phyloP scores from a whole-genome alignment of 1,140 invertebrate species.

The Drosophila micromelanica region DNA sequence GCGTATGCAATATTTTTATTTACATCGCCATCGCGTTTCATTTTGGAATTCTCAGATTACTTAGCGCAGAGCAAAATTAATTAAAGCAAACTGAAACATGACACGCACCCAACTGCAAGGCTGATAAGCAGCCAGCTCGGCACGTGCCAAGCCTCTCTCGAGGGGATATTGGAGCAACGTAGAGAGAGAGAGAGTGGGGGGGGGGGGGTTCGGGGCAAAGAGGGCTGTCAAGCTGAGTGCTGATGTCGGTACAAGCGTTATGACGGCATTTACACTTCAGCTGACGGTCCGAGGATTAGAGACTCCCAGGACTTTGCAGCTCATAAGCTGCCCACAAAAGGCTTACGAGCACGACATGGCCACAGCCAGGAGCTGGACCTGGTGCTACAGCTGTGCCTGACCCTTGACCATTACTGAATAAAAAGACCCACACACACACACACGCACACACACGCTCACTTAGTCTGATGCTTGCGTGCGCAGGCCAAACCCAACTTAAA shows the following conservation, averaged over 20 bases:
- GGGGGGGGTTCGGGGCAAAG: no score
- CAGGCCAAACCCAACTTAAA: conserved; percentile 11
- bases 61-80: conserved; percentile 58
- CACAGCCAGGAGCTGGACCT: not conserved
- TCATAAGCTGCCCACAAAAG: conserved; percentile 64
- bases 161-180: not conserved
- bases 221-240: conserved; percentile 3
- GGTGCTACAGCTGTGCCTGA: conserved; percentile 14
- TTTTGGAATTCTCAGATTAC: conserved; percentile 42
- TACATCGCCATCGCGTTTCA: not conserved
- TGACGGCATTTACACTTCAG: conserved; percentile 77
- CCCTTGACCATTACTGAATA: conserved; percentile 36
- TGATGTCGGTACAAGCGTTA: conserved; percentile 77
- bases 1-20: conserved; percentile 44
- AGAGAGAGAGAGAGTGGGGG: no score
- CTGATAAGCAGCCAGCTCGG: conserved; percentile 35
- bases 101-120: conserved; percentile 60
- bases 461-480: not conserved
- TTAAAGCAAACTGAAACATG: conserved; percentile 72
- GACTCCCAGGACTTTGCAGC: conserved; percentile 49
- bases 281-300: conserved; percentile 53
- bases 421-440: conserved; percentile 10
- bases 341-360: conserved; percentile 31
- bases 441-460: not conserved
- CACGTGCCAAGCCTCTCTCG: conserved; percentile 37